phyloP scores from a whole-genome alignment of 2,797 vertebrate species.

The Crenuchus spilurus region DNA sequence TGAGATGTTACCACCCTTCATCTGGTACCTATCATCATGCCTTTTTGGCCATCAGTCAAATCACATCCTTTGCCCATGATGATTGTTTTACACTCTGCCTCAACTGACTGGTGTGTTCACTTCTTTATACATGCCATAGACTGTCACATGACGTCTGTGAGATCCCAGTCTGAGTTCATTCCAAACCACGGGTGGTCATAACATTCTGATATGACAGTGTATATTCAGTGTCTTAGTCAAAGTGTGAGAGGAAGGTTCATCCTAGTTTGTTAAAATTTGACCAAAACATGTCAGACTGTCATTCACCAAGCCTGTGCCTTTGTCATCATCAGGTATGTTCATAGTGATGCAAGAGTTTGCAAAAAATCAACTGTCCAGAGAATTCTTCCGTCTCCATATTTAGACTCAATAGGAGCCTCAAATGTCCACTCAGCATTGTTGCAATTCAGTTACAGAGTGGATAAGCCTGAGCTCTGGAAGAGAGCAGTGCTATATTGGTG shows the following conservation, averaged over 20 bases:
- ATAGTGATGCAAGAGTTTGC: constrained; percentile 33
- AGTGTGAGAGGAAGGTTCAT: neutral
- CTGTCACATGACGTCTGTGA: no score
- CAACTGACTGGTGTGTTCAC: no score
- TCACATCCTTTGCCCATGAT: no score
- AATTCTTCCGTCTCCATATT: constrained; percentile 27
- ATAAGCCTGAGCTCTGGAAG: neutral
- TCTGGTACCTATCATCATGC: no score
- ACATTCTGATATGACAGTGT: no score
- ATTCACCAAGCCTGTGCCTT: neutral
- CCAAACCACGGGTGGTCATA: no score
- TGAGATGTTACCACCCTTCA: no score
- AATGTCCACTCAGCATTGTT: constrained; percentile 9
- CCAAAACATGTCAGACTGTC: neutral
- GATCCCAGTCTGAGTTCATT: no score
- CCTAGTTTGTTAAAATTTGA: neutral
- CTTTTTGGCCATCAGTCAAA: no score
- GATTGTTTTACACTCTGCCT: no score
- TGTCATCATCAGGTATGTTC: neutral
- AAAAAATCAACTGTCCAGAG: constrained; percentile 24
- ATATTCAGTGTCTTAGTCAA: neutral
- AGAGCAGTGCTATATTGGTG: neutral
- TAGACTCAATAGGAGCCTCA: neutral
- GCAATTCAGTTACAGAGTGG: neutral
- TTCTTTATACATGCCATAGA: no score